A percentile compares a stretch with the other conserved stretches of the same genome.
phyloP scores from a whole-genome alignment of 2,797 vertebrate genomes.

The Epinephelus coioides region DNA sequence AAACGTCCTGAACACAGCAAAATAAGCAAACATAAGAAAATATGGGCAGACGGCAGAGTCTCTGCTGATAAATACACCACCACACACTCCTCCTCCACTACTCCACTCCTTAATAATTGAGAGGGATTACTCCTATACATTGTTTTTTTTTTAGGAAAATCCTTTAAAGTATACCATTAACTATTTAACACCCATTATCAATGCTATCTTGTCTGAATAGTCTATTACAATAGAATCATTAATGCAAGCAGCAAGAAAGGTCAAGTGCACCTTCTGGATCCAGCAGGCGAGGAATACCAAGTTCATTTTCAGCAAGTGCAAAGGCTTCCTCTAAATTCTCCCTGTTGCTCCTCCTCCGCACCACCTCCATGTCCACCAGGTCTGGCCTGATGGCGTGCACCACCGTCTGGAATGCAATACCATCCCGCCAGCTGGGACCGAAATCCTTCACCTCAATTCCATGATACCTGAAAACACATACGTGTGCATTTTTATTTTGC shows the following conservation, averaged over 20 bases:
- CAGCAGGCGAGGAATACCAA: conserved; percentile 96
- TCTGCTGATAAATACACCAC: too few species aligned
- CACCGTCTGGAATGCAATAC: conserved; percentile 94
- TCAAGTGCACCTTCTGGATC: conserved; percentile 94
- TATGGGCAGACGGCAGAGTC: too few species aligned
- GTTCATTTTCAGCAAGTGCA: conserved; percentile 92
- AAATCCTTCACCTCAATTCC: conserved; percentile 98
- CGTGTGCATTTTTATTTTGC: neutral
- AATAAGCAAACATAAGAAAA: too few species aligned
- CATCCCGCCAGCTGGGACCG: conserved; percentile 94
- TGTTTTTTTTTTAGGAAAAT: too few species aligned
- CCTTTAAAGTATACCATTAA: too few species aligned
- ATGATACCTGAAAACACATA: conserved; percentile 84
- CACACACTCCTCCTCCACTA: too few species aligned
- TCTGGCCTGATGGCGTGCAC: conserved; percentile 96
- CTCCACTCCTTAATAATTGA: too few species aligned
- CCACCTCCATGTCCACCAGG: conserved; percentile 93
- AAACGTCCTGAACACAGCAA: too few species aligned
- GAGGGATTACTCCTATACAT: too few species aligned
- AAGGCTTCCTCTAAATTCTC: conserved; percentile 97
- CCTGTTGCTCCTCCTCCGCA: conserved; percentile 89
- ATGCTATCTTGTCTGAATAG: conserved; percentile 17
- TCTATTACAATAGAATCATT: conserved; percentile 2
- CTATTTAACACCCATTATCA: neutral
- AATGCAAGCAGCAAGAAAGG: neutral